Base-by-base conservation (phyloP, 2,797 vertebrate species). In the Anguilla anguilla region DNA sequence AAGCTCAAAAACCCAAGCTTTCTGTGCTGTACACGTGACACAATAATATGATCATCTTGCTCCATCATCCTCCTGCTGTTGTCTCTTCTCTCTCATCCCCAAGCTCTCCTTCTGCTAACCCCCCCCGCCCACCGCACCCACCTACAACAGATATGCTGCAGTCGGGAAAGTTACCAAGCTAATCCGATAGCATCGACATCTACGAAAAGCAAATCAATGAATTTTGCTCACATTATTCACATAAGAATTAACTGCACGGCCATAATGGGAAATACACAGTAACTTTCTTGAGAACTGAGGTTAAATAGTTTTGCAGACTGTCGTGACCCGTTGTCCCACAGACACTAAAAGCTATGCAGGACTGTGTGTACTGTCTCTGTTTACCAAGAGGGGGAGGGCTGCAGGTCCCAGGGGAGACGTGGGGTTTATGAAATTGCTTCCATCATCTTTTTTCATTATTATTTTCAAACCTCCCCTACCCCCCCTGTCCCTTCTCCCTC, bases 341-440 rank as follows among this genome's bases (percentile, higher is more conserved):
- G 39, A 79, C 35, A 31, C 69, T 28, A 53, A 83, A 83, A 53
- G 59, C 59, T 67, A 11, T 85, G 55, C 15, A 43, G 35, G 79
- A 57, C 17, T 84, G 51, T 61, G 28, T 64, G 43, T 46, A 46
- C 22, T 39, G 28, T 31, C 55, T 84, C 83, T 25, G 55, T 57
- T 84, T 55, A 39, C 55, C 57, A 4, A 67, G 57, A 43, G 55
- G 1, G 5, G n/a, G 28, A 11, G 19, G 31, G 10, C 74, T 43
- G 74, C 3, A 79, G 39, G 31, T 79, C 74, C 74, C 74, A 59
- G 59, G 11, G 59, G 51, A 84, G 53, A 28, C 22, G 83, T 17
- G 51, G 28, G 39, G 57, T 61, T 61, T 85, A 85, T 85, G 55
- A 85, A 85, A 64, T 64, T 85, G 84, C 84, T 85, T 85, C 31